phyloP scores from a whole-genome alignment of 2,888 invertebrate species.

The Drosophila colorata region DNA sequence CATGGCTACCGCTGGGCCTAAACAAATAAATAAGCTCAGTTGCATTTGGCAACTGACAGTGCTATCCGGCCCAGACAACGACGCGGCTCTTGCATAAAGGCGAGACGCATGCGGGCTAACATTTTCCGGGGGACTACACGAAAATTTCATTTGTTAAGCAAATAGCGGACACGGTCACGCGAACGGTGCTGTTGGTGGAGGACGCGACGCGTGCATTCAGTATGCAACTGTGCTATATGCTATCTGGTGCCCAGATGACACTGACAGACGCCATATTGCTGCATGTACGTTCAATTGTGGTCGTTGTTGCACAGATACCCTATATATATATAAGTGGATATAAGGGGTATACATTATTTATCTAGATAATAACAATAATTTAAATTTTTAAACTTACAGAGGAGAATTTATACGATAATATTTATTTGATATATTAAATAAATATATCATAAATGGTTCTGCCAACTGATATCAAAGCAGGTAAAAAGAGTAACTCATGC shows the following conservation, averaged over 20 bases:
- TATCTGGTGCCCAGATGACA: slow-evolving; percentile 66
- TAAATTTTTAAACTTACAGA: no score
- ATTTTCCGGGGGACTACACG: slow-evolving; percentile 54
- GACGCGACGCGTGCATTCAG: slow-evolving; percentile 38
- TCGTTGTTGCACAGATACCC: slow-evolving; percentile 31
- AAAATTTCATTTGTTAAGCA: slow-evolving; percentile 80
- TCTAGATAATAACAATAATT: not conserved
- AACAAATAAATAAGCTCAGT: slow-evolving; percentile 76
- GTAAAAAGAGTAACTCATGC: slow-evolving; percentile 5
- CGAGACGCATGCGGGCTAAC: slow-evolving; percentile 17
- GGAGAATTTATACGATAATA: no score
- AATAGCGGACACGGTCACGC: slow-evolving; percentile 62
- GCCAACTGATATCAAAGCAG: not conserved
- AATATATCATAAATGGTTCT: not conserved
- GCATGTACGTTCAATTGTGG: slow-evolving; percentile 33
- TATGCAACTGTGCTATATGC: slow-evolving; percentile 55
- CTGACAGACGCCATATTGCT: slow-evolving; percentile 67
- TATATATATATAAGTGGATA: not conserved
- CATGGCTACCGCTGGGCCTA: slow-evolving; percentile 73
- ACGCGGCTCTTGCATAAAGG: not conserved
- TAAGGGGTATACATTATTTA: not conserved
- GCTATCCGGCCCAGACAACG: slow-evolving; percentile 54
- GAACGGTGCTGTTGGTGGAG: slow-evolving; percentile 32
- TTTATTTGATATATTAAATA: no score
- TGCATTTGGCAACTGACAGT: slow-evolving; percentile 74